A percentile compares a stretch with the other conserved stretches of the same genome.
These are phyloP conservation scores for Formicarius rufipectus DNA, from an alignment of 2,113 vertebrate genomes.

Conservation along the genomic window DNA sequence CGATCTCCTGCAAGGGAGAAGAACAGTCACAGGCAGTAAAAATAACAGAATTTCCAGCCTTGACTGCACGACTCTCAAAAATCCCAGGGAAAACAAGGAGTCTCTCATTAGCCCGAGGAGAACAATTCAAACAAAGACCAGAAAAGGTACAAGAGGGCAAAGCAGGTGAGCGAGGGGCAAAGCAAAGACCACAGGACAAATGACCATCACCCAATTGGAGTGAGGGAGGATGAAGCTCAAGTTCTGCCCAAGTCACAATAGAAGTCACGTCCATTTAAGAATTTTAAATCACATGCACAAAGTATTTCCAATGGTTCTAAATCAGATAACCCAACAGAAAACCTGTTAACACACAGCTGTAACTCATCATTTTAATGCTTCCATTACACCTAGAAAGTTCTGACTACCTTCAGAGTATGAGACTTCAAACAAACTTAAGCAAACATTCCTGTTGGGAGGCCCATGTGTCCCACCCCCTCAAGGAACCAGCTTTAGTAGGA, in stretches of 20 bases:
- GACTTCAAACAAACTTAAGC: not conserved
- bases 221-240: not conserved
- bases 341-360: not conserved
- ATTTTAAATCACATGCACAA: not conserved
- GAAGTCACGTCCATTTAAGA: not conserved
- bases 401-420: not conserved
- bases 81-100: not conserved
- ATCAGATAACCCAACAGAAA: not conserved
- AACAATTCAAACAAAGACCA: not conserved
- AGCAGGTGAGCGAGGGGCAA: not conserved
- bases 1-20: constrained; percentile 77
- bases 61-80: not conserved
- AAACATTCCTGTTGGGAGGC: not conserved
- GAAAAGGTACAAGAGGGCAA: not conserved
- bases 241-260: not conserved
- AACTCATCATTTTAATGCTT: not conserved
- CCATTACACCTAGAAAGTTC: not conserved
- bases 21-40: not conserved
- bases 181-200: not conserved
- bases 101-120: not conserved
- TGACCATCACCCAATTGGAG: not conserved
- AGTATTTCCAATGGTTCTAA: not conserved
- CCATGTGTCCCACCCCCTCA: not conserved
- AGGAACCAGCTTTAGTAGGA: not conserved
- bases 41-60: not conserved